Percentiles rank a stretch among this genome's conserved stretches.
phyloP scores from a whole-genome alignment of 1,140 invertebrate genomes.

The Paraescarpia echinospica region DNA sequence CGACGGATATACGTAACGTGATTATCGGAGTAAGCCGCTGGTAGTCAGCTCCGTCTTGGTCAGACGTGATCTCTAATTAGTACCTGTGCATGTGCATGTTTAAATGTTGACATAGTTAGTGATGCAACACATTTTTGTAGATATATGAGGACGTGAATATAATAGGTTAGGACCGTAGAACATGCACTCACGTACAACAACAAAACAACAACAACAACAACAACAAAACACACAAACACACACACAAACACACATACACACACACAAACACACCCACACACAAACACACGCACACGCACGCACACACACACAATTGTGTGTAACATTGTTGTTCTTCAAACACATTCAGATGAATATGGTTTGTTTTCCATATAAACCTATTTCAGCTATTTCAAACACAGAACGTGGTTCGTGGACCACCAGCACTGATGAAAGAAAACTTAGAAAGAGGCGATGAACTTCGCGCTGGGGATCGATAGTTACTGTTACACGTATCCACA shows the following conservation, averaged over 20 bases:
- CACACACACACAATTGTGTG: no score
- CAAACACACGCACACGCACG: not conserved
- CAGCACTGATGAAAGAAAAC: no score
- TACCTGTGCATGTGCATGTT: not conserved
- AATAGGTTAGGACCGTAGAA: not conserved
- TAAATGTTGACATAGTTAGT: not conserved
- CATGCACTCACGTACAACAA: not conserved
- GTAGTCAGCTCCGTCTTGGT: not conserved
- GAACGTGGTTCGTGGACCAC: no score
- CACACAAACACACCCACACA: not conserved
- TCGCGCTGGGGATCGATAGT: no score
- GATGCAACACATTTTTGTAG: not conserved
- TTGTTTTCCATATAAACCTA: no score
- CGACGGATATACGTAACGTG: not conserved
- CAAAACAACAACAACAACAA: not conserved
- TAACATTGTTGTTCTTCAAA: no score
- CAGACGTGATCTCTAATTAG: not conserved
- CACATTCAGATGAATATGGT: no score
- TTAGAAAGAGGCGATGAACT: no score
- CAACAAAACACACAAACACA: not conserved
- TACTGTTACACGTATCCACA: no score
- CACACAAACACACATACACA: constrained; percentile 3
- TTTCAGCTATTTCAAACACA: no score
- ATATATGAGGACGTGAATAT: not conserved
- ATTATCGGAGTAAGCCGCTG: not conserved